Evolutionary conservation across 2,797 vertebrate species (phyloP), one percentile per base, ranked within the genome.

Genomic region (Neopelma chrysocephalum): DNA sequence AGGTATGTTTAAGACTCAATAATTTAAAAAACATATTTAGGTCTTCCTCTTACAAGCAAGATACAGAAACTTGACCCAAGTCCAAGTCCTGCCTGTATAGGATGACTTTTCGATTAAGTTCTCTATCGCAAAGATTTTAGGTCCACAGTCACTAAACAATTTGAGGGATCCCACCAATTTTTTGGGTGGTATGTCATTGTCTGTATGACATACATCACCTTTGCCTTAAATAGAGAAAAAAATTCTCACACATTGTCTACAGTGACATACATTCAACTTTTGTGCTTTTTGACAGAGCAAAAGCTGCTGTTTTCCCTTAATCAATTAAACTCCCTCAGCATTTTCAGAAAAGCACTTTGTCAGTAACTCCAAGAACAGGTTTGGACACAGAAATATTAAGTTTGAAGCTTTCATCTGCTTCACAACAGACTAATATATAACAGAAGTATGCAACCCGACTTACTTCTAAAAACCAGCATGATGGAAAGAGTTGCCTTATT

Each of bases 361-460:
- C 23, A 64, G 2, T 19, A 81, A 69, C 12, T 50, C 73, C 34
- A 71, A 31, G 22, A 73, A 47, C 0, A 64, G 29, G 42, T 48
- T 40, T 5, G 23, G 36, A 65, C 29, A 11, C 43, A 61, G n/a
- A 77, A 83, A 13, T n/a, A 65, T 2, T 5, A 32, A 42, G 40
- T n/a, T 16, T 47, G 40, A 93, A 80, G 8, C 38, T 29, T 84
- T 45, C 54, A 76, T 3, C 27, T 56, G 25, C 31, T 45, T 62
- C 19, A 70, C 13, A 51, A 45, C 34, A 72, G 36, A 82, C 1
- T 14, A 68, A 48, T 2, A 38, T 0, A 0, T 10, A 75, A 65
- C 34, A 13, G 0, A 80, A 58, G 11, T 3, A 29, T 10, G 27
- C 22, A 79, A 40, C 11, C 16, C 4, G 25, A 34, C 34, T 48